Base-by-base conservation (phyloP, 2,888 invertebrate genomes). In the Apamea crenata region DNA sequence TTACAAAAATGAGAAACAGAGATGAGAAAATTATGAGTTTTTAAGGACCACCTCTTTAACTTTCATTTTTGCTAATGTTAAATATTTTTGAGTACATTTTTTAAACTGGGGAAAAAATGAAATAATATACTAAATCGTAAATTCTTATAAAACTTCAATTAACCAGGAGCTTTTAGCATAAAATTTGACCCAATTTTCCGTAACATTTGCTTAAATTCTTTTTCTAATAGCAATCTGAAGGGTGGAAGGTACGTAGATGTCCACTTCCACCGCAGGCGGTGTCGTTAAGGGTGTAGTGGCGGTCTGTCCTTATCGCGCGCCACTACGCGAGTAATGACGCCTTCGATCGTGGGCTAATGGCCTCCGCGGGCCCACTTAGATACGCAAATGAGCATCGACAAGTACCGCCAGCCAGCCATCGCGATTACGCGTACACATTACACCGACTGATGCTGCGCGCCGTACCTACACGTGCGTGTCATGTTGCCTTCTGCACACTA, bases 321-420 rank as follows among this genome's bases (percentile, higher is more conserved):
- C 94, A 92, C 95, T 94, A 93, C 93, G 93, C 95, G 94, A 95
- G 95, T 96, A 97, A 96, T 95, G 96, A 95, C 94, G 94, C 93
- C 95, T 95, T 94, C 96, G 96, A 96, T 96, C 96, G 96, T 91
- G 91, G 93, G 94, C 95, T 97, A 97, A 97, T 97, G 96, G 96
- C 95, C 94, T 95, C 94, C 94, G 93, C 94, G 95, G 94, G 94
- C 93, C 95, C 96, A 96, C 96, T 96, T 96, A 96, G 96, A 96
- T 96, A 97, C 96, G 96, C 96, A 97, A 97, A 97, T 96, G 96
- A 96, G 95, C 96, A 95, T 95, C 95, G 94, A 93, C 94, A 93
- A 95, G 92, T 93, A 90, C 92, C 90, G 89, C 88, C 91, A 90
- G 88, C 88, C 93, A 91, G 86, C 89, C 90, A 91, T 91, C 92